phyloP scores from a whole-genome alignment of 2,797 vertebrate species.

The Paramormyrops hopkinsi region DNA sequence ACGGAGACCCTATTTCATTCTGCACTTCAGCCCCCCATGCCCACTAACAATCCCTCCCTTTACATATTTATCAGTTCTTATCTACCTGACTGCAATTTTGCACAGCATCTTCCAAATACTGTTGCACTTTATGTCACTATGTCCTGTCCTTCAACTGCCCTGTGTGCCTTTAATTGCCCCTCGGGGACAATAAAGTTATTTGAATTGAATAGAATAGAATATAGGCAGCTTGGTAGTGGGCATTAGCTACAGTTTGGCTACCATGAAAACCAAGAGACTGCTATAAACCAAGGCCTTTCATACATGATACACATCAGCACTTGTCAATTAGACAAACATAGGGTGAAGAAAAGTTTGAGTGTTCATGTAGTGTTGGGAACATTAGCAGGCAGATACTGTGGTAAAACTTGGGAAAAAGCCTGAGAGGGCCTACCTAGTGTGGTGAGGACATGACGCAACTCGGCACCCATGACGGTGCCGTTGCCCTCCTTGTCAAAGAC shows the following conservation, averaged over 20 bases:
- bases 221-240: neutral
- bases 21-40: no score
- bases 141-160: no score
- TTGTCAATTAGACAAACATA: neutral
- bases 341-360: neutral
- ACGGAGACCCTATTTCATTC: neutral
- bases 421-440: slow-evolving; percentile 70
- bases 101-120: no score
- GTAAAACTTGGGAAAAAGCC: neutral
- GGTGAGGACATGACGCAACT: slow-evolving; percentile 89
- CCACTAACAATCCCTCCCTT: no score
- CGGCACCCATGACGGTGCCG: slow-evolving; percentile 92
- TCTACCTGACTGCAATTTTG: no score
- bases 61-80: no score
- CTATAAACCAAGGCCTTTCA: neutral
- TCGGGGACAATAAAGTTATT: no score
- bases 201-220: neutral
- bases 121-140: no score
- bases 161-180: no score
- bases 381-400: neutral
- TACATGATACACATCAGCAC: neutral
- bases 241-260: neutral
- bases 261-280: neutral
- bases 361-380: neutral
- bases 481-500: slow-evolving; percentile 97